Conservation (phyloP, 2,113 vertebrate species). For the Lepidothrix coronata region DNA sequence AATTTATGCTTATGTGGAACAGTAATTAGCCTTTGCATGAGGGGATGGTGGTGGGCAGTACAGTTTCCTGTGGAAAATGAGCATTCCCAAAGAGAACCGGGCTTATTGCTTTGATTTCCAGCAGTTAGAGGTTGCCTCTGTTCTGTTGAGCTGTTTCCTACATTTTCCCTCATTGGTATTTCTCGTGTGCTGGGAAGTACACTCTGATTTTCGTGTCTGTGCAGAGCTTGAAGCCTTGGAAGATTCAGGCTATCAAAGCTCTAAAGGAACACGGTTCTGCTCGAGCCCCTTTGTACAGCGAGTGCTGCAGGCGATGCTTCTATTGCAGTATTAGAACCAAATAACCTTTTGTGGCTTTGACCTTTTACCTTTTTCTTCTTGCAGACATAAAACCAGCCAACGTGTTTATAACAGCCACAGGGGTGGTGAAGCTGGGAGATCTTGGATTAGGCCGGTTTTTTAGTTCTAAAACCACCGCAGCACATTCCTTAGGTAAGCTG, state of each 20-base stretch:
- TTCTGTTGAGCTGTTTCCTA: not conserved
- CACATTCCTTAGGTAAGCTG: slow-evolving; percentile 86
- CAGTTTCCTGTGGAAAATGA: not conserved
- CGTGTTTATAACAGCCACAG: slow-evolving; percentile 87
- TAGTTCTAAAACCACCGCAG: slow-evolving; percentile 87
- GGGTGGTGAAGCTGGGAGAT: slow-evolving; percentile 87
- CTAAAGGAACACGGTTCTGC: not conserved
- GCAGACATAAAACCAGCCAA: slow-evolving; percentile 90
- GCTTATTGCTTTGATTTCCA: not conserved
- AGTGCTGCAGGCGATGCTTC: not conserved
- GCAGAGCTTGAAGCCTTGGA: not conserved
- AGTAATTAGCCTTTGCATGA: not conserved
- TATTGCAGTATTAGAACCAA: slow-evolving; percentile 20
- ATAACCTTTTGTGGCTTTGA: slow-evolving; percentile 42
- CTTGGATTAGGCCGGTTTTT: slow-evolving; percentile 87
- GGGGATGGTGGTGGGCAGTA: not conserved
- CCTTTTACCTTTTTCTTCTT: slow-evolving; percentile 16
- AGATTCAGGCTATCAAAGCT: slow-evolving; percentile 16
- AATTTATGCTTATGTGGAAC: not conserved
- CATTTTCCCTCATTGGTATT: not conserved
- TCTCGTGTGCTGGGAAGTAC: not conserved
- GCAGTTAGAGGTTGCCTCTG: not conserved
- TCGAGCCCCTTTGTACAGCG: not conserved
- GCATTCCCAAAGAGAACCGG: not conserved
- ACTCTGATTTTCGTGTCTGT: not conserved